These are phyloP conservation scores for Salminus brasiliensis DNA, from an alignment of 2,113 vertebrate species.

Conservation along the genomic window DNA sequence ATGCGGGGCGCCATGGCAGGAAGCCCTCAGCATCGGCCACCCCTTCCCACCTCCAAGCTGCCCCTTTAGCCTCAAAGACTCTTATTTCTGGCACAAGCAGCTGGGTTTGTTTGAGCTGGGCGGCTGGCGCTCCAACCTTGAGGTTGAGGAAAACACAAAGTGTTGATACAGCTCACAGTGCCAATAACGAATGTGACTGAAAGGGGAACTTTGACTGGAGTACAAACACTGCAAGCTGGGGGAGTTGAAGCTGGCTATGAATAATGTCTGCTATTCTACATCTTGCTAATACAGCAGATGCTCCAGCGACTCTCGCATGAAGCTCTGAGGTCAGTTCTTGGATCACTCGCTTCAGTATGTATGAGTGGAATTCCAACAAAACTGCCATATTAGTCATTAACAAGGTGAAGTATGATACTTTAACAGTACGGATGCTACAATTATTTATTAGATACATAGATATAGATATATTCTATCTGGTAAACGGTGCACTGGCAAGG, in stretches of 20 bases:
- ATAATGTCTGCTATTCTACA: background rate
- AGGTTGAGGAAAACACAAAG: slow-evolving; percentile 49
- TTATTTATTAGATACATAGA: too few species aligned
- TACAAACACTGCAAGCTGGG: background rate
- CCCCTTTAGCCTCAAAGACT: slow-evolving; percentile 23
- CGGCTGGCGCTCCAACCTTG: slow-evolving; percentile 27
- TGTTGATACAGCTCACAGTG: slow-evolving; percentile 42
- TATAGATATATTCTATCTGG: too few species aligned
- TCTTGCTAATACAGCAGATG: background rate
- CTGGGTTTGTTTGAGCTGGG: slow-evolving; percentile 48
- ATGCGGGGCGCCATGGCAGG: slow-evolving; percentile 38
- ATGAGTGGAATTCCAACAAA: background rate
- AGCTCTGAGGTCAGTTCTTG: background rate
- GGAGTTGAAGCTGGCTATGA: background rate
- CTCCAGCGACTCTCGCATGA: background rate
- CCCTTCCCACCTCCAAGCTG: slow-evolving; percentile 17
- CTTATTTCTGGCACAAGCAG: slow-evolving; percentile 41
- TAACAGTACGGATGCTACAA: background rate
- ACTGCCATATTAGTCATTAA: background rate
- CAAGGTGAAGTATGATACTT: background rate
- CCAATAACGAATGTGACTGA: slow-evolving; percentile 35
- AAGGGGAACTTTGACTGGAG: slow-evolving; percentile 9
- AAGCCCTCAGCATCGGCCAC: slow-evolving; percentile 17
- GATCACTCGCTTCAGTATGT: background rate
- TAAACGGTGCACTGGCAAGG: too few species aligned